Evolutionary conservation across 2,797 vertebrate genomes (phyloP), one percentile per base, ranked within the genome.

Genomic region (Vireo griseus): DNA sequence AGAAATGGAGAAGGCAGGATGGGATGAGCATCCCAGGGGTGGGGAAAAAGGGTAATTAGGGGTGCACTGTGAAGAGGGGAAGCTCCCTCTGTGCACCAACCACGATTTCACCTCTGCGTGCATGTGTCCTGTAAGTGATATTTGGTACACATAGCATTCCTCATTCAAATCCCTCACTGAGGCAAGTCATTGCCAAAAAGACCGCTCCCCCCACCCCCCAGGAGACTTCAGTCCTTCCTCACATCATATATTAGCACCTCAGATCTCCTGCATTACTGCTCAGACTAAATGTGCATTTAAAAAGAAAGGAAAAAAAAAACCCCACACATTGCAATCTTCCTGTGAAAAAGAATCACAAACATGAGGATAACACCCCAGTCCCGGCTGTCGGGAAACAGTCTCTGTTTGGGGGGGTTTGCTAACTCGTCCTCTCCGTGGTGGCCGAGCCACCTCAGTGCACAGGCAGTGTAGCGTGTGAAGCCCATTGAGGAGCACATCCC

Each of bases 181-280:
- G 68, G 71, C 88, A 82, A 96, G 57, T 82, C 74, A 74, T 61
- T 95, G 95, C 94, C 94, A 95, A 95, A 87, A 96, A 95, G 93
- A 79, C 82, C 31, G 74, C 88, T 85, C 72, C 59, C 29, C 67
- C 52, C 47, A 37, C 55, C 62, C 75, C 54, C 35, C 79, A 94
- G 85, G 90, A 97, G 93, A 86, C 95, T 95, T 95, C 90, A 97
- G 95, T 96, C 94, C 94, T 95, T 96, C 94, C 92, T 95, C 95
- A 95, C 94, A 95, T 96, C 95, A 97, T 96, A 97, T 92, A 97
- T 96, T 95, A 97, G 91, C 94, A 94, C 94, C 92, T 95, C 95
- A 91, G 85, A 92, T 92, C 95, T 96, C 95, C 88, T 95, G 94
- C 95, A 96, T 91, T 96, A 94, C 95, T 96, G 94, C 95, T 91